Evolutionary conservation across 1,140 invertebrate species (phyloP).

Genomic region (Camponotus floridanus): DNA sequence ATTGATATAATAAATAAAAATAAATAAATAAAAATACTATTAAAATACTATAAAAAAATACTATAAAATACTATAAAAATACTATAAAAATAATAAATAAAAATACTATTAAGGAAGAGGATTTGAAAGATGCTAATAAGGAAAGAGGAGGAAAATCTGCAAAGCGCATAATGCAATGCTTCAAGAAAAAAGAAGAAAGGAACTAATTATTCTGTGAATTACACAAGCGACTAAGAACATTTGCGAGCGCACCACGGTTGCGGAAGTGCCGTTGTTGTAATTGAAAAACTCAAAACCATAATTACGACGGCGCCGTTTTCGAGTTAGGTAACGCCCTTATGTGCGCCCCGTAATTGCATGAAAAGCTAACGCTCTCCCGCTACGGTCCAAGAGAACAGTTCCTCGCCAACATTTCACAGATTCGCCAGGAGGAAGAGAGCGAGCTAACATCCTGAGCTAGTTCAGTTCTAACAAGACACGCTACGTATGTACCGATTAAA

Average conservation of each 20-base stretch:
- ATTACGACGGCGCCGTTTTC: slow-evolving; percentile 58
- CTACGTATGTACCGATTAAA: slow-evolving; percentile 55
- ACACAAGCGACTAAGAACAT: slow-evolving; percentile 1
- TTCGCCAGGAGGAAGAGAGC: slow-evolving; percentile 15
- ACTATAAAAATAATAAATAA: too few species aligned
- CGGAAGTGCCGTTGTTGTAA: slow-evolving; percentile 45
- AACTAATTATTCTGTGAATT: slow-evolving; percentile 71
- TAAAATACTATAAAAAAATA: too few species aligned
- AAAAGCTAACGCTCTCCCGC: slow-evolving; percentile 62
- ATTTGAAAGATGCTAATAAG: not conserved
- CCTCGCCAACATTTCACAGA: slow-evolving; percentile 18
- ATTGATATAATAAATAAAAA: too few species aligned
- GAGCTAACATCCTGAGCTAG: slow-evolving; percentile 11
- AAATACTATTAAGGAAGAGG: too few species aligned
- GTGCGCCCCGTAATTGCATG: slow-evolving; percentile 61
- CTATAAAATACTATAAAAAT: too few species aligned
- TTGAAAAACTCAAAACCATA: slow-evolving; percentile 72
- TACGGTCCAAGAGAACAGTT: slow-evolving; percentile 27
- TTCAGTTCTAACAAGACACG: slow-evolving; percentile 43
- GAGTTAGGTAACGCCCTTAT: slow-evolving; percentile 48
- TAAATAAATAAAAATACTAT: too few species aligned
- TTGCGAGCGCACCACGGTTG: not conserved
- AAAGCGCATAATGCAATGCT: not conserved
- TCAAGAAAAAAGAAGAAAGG: slow-evolving; percentile 1
- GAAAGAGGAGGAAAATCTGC: not conserved